Evolutionary conservation across 2,113 vertebrate genomes (phyloP).

Genomic region (Galbula dea): DNA sequence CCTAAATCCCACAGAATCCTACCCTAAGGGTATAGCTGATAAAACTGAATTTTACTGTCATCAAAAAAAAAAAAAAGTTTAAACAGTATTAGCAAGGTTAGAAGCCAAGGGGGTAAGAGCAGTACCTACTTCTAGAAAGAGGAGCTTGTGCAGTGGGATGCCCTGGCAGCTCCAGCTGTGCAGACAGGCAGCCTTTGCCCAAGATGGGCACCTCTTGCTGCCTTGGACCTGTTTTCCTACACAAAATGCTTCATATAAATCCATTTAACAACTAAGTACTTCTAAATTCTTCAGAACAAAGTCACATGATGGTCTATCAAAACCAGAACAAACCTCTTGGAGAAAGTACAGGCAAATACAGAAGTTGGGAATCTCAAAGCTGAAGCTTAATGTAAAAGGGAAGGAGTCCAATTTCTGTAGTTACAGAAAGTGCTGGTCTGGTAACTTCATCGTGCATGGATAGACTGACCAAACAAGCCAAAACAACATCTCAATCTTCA

Average conservation of each 20-base stretch:
- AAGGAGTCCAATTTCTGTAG: not conserved
- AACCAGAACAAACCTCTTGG: not conserved
- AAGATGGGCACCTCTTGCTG: rapidly evolving
- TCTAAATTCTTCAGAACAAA: not conserved
- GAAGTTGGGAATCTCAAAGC: not conserved
- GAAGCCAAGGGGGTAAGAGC: not conserved
- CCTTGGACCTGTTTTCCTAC: not conserved
- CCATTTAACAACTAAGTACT: not conserved
- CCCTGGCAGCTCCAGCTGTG: not conserved
- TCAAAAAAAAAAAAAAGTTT: not conserved
- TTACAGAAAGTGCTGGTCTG: not conserved
- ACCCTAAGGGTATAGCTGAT: not conserved
- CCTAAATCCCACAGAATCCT: not conserved
- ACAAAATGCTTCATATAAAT: not conserved
- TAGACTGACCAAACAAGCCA: not conserved
- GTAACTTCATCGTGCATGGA: not conserved
- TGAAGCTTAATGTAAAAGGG: not conserved
- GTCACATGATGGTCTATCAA: not conserved
- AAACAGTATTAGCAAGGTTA: not conserved
- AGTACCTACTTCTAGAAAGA: not conserved
- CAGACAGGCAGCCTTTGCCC: not conserved
- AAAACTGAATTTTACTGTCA: not conserved
- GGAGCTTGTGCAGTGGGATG: not conserved
- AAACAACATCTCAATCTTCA: not conserved
- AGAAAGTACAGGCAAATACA: not conserved